phyloP scores from a whole-genome alignment of 64 coral and sea anemone species.

The Hydrozoanthus tunicans region DNA sequence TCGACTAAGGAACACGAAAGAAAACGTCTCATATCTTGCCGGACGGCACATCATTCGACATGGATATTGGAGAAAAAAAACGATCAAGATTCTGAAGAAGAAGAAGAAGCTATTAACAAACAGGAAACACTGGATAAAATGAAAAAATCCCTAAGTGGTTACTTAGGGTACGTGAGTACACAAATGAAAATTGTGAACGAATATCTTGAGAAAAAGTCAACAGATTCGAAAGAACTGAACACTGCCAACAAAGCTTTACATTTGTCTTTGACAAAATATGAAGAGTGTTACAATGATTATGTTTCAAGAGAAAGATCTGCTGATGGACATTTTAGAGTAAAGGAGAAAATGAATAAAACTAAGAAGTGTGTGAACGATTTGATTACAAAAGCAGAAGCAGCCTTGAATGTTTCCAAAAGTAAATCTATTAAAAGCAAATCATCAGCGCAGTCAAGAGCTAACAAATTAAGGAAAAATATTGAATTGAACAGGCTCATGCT shows the following conservation, averaged over 20 bases:
- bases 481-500: slow-evolving; percentile 34
- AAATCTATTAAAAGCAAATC: slow-evolving; percentile 1
- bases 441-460: neutral
- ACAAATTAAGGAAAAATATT: slow-evolving; percentile 19
- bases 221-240: neutral
- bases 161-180: slow-evolving; percentile 5
- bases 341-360: neutral
- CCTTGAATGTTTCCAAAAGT: neutral
- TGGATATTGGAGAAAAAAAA: neutral
- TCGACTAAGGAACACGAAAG: too few relatives aligned
- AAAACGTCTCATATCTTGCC: too few relatives aligned
- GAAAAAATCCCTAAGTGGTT: slow-evolving; percentile 37
- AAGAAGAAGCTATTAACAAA: neutral
- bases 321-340: neutral
- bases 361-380: neutral
- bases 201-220: neutral
- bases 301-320: neutral
- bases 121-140: neutral
- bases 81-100: neutral
- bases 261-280: neutral
- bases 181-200: neutral
- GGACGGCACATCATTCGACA: neutral
- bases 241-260: neutral
- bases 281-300: neutral
- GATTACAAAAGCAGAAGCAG: neutral